Evolutionary conservation across 1,140 invertebrate genomes (phyloP), one percentile per base, ranked within the genome.

Genomic region (Zaprionus tsacasi): DNA sequence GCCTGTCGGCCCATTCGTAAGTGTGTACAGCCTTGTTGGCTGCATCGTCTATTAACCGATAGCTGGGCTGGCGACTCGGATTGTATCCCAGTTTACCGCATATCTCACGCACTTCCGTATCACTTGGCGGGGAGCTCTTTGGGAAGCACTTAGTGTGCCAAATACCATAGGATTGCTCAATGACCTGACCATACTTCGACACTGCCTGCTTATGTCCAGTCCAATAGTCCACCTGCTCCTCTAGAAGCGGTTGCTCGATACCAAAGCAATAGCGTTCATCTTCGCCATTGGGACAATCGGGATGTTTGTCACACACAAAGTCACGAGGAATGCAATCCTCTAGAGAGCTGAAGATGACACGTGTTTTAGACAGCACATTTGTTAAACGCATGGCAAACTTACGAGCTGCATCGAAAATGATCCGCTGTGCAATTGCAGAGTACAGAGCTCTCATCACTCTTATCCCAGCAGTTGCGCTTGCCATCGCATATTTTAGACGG

Each of bases 401-500:
- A 95, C 94, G 76, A 93, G 25, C 59, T 77, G 82, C 95, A 95
- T 57, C 91, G 92, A 52, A 94, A 94, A 43, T 91, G 93, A 7
- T 88, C 77, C 1, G 91, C 90, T 13, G 93, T 94, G 88, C 96
- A 96, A 15, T 93, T 92, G 78, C 96, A 97, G 6, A 93, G 92
- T 36, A 93, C 87, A 0, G 94, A 94, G 67, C 94, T 94, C 92
- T 98, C 97, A 90, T 98, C 97, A 33, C 94, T 95, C 80, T 96
- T 95, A 87, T 98, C 97, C 50, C 93, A 93, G 86, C 97, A 98
- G 88, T 98, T 95, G 27, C 96, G 93, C 6, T 95, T 93, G 8
- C 96, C 96, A 92, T 98, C 96, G 90, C 97, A 98, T 33, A 97
- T 92, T 64, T 94, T 94, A 5, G 94, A 92, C 8, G 95, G 95